phyloP scores from a whole-genome alignment of 2,888 invertebrate genomes.

The Metopia argyrocephala region DNA sequence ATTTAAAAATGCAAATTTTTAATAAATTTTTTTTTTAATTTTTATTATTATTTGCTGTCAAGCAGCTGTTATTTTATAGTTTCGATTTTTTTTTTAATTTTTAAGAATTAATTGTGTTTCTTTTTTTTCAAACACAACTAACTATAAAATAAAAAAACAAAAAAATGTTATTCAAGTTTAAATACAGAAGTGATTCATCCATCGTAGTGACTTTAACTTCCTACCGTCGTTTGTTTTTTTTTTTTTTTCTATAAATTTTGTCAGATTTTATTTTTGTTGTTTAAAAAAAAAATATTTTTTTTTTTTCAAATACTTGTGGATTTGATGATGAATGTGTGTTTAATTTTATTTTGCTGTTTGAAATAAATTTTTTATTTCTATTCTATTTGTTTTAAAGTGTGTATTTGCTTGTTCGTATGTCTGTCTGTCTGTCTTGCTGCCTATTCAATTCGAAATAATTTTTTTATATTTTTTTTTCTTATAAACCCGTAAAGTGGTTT shows the following conservation, averaged over 20 bases:
- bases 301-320: constrained; percentile 28
- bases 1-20: neutral
- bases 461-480: constrained; percentile 50
- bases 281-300: no score
- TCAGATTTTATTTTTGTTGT: neutral
- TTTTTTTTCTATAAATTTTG: constrained; percentile 37
- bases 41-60: neutral
- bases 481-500: constrained; percentile 51
- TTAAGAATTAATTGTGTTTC: constrained; percentile 11
- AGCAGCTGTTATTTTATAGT: constrained; percentile 21
- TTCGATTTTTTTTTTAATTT: constrained; percentile 11
- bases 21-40: neutral
- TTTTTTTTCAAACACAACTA: neutral
- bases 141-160: neutral
- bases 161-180: constrained; percentile 32
- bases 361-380: neutral
- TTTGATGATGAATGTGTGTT: constrained; percentile 50
- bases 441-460: constrained; percentile 45
- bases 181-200: constrained; percentile 62
- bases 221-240: constrained; percentile 39
- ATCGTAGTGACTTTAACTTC: constrained; percentile 56
- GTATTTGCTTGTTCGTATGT: constrained; percentile 3
- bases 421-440: neutral
- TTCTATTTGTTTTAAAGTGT: neutral
- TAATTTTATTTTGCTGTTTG: constrained; percentile 22